Evolutionary conservation across 2,797 vertebrate genomes (phyloP).

Genomic region (Valencia hispanica): DNA sequence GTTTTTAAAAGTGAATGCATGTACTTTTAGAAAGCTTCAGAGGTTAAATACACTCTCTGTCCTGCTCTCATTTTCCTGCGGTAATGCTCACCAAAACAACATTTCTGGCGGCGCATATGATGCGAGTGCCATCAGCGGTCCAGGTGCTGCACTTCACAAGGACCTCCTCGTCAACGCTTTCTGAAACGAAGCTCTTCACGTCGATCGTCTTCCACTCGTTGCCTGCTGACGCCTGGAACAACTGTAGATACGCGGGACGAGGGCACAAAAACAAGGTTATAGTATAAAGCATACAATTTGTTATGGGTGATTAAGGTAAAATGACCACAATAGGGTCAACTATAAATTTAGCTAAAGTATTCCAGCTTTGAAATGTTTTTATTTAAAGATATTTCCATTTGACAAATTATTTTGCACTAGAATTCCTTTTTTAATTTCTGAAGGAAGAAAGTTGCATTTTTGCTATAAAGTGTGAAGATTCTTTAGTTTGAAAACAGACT

Average conservation of each 20-base stretch:
- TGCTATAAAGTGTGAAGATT: background rate
- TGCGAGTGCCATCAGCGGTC: slow-evolving; percentile 83
- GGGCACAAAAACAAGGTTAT: background rate
- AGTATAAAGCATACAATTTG: no score
- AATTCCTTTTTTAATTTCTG: background rate
- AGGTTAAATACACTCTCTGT: slow-evolving; percentile 13
- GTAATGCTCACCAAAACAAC: slow-evolving; percentile 87
- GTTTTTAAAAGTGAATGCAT: background rate
- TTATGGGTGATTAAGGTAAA: background rate
- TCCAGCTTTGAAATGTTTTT: background rate
- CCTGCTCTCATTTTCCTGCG: background rate
- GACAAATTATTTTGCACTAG: background rate
- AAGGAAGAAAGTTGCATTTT: background rate
- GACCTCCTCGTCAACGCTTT: slow-evolving; percentile 84
- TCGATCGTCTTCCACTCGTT: slow-evolving; percentile 89
- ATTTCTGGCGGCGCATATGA: slow-evolving; percentile 88
- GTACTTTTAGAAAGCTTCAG: slow-evolving; percentile 29
- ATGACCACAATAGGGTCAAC: background rate
- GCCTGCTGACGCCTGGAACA: slow-evolving; percentile 86
- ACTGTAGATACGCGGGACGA: slow-evolving; percentile 67
- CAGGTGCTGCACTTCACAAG: slow-evolving; percentile 92
- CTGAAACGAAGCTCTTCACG: slow-evolving; percentile 79
- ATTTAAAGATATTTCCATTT: slow-evolving; percentile 1
- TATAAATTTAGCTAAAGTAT: background rate
- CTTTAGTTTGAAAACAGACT: no score